These are phyloP conservation scores for Istiophorus platypterus DNA, from an alignment of 2,113 vertebrate species.

Conservation along the genomic window DNA sequence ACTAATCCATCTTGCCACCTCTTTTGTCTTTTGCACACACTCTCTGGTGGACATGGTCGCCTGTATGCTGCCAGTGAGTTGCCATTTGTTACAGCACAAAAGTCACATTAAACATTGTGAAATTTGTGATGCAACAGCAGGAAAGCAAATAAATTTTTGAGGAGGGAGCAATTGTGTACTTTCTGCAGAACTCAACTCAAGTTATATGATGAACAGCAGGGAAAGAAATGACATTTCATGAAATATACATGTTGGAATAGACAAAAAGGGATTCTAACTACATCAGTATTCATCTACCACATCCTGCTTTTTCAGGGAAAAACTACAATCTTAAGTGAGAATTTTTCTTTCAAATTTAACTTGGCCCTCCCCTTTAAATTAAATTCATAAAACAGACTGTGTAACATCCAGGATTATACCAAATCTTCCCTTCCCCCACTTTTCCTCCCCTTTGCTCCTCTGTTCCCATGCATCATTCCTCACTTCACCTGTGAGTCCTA, in stretches of 20 bases:
- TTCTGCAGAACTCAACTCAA: slow-evolving; percentile 15
- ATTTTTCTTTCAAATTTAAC: slow-evolving; percentile 6
- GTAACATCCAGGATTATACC: not conserved
- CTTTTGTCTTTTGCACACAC: not conserved
- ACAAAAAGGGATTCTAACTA: not conserved
- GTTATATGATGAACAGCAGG: slow-evolving; percentile 12
- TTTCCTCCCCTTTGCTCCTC: slow-evolving; percentile 4
- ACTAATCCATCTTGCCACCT: not conserved
- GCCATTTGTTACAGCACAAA: slow-evolving; percentile 48
- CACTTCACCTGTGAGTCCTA: slow-evolving; percentile 40
- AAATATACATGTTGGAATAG: slow-evolving; percentile 40
- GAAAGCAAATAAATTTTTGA: slow-evolving; percentile 64
- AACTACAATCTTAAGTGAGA: not conserved
- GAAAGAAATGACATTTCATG: not conserved
- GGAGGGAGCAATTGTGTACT: slow-evolving; percentile 7
- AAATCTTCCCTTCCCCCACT: not conserved
- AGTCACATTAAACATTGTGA: slow-evolving; percentile 51
- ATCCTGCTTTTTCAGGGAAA: not conserved
- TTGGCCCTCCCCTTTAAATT: not conserved
- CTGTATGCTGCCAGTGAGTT: slow-evolving; percentile 26
- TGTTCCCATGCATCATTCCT: slow-evolving; percentile 16
- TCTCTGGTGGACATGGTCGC: slow-evolving; percentile 4
- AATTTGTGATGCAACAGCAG: slow-evolving; percentile 66
- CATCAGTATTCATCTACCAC: not conserved
- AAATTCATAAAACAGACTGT: slow-evolving; percentile 9